phyloP scores from a whole-genome alignment of 2,113 vertebrate genomes.

The Dissostichus mawsoni region DNA sequence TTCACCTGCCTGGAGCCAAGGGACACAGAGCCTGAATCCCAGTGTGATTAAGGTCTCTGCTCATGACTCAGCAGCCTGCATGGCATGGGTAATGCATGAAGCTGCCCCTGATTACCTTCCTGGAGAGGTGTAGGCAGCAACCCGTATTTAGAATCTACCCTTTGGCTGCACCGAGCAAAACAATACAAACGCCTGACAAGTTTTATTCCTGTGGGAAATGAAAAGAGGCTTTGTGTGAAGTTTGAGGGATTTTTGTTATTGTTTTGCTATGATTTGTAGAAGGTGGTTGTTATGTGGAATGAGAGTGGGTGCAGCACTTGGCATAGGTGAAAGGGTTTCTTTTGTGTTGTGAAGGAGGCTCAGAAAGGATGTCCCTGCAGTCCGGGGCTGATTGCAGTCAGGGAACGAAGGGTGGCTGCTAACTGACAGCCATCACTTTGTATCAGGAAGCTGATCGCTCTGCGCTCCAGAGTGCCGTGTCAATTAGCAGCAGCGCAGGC shows the following conservation, averaged over 20 bases:
- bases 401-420: conserved; percentile 33
- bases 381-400: conserved; percentile 37
- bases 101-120: conserved; percentile 32
- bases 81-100: conserved; percentile 39
- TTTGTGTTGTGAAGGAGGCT: conserved; percentile 14
- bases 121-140: conserved; percentile 39
- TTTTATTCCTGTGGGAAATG: conserved; percentile 37
- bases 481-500: conserved; percentile 62
- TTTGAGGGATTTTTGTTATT: conserved; percentile 39
- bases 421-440: conserved; percentile 72
- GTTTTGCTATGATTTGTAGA: conserved; percentile 20
- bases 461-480: conserved; percentile 47
- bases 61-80: conserved; percentile 34
- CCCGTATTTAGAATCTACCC: conserved; percentile 58
- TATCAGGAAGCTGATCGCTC: conserved; percentile 69
- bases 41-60: conserved; percentile 64
- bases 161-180: conserved; percentile 44
- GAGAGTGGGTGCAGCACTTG: conserved; percentile 19
- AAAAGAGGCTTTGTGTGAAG: conserved; percentile 34
- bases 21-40: conserved; percentile 51
- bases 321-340: conserved; percentile 11
- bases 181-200: conserved; percentile 40
- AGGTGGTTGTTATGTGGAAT: conserved; percentile 41
- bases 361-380: background rate
- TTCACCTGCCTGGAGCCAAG: conserved; percentile 55